A percentile compares a stretch with the other conserved stretches of the same genome.
Conservation (phyloP, 2,113 vertebrate species). For the Myotis lucifugus region DNA sequence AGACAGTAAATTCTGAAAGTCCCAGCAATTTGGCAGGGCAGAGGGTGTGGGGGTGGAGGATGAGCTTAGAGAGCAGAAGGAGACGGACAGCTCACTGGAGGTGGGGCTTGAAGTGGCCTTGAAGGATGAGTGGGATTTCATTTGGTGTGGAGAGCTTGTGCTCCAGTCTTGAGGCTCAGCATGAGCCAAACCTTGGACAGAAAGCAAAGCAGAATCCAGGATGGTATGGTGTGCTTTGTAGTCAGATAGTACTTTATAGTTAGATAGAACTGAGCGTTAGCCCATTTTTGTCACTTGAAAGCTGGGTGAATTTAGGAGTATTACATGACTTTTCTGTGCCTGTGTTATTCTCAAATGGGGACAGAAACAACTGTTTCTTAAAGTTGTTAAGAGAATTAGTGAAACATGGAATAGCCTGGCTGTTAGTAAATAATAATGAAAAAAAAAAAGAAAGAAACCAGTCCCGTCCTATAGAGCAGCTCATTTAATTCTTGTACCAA, state of each 20-base stretch:
- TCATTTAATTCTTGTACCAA: not conserved
- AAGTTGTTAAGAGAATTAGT: not conserved
- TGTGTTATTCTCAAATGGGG: not conserved
- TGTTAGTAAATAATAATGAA: not conserved
- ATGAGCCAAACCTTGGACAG: not conserved
- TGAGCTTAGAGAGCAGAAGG: not conserved
- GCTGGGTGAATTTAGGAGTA: not conserved
- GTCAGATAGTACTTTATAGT: not conserved
- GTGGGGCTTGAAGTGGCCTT: not conserved
- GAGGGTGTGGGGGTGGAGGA: not conserved
- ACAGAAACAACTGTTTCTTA: not conserved
- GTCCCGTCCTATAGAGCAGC: not conserved
- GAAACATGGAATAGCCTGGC: not conserved
- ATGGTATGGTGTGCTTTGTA: not conserved
- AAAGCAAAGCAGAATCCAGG: not conserved
- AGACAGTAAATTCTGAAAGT: not conserved
- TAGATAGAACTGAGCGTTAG: not conserved
- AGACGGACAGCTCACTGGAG: not conserved
- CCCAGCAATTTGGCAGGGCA: not conserved
- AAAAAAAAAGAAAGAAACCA: not conserved
- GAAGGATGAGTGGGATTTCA: not conserved
- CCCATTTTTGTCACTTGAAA: slow-evolving; percentile 18
- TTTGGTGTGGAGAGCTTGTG: not conserved
- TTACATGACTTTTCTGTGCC: not conserved
- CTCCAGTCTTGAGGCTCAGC: not conserved